phyloP scores from a whole-genome alignment of 2,888 invertebrate genomes.

The Dasypolia templi region DNA sequence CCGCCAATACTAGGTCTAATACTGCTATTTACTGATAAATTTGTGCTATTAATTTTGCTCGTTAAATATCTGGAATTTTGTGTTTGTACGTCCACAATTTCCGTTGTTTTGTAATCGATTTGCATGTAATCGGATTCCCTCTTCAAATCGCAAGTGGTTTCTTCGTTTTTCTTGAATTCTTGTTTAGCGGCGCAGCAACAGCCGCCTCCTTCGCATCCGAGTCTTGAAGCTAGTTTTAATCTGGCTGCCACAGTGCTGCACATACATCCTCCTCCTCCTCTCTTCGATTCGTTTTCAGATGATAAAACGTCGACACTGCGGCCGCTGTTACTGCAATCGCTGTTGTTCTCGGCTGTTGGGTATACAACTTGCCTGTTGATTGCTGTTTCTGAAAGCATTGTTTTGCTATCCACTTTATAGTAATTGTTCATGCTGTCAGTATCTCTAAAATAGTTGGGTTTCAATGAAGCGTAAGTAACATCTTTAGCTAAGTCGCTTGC shows the following conservation, averaged over 20 bases:
- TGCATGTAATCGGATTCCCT: slow-evolving; percentile 65
- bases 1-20: slow-evolving; percentile 32
- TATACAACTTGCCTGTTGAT: slow-evolving; percentile 58
- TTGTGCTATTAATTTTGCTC: slow-evolving; percentile 63
- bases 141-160: slow-evolving; percentile 73
- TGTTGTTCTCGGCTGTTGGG: slow-evolving; percentile 69
- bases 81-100: slow-evolving; percentile 73
- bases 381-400: slow-evolving; percentile 54
- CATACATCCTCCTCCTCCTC: slow-evolving; percentile 68
- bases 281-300: slow-evolving; percentile 51
- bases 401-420: slow-evolving; percentile 68
- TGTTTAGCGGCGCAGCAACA: slow-evolving; percentile 70
- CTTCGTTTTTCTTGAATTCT: slow-evolving; percentile 67
- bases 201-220: slow-evolving; percentile 60
- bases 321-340: slow-evolving; percentile 61
- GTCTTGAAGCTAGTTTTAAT: slow-evolving; percentile 68
- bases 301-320: slow-evolving; percentile 42
- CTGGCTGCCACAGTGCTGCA: slow-evolving; percentile 76
- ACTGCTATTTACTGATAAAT: slow-evolving; percentile 62
- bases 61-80: slow-evolving; percentile 71
- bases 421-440: slow-evolving; percentile 78
- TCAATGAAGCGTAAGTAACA: slow-evolving; percentile 72
- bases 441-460: slow-evolving; percentile 73
- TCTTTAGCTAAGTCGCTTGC: slow-evolving; percentile 72
- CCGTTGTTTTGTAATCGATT: slow-evolving; percentile 63